Percentiles rank a stretch among this genome's conserved stretches.
Conservation (phyloP, 1,140 invertebrate species). For the Ladona fulva region DNA sequence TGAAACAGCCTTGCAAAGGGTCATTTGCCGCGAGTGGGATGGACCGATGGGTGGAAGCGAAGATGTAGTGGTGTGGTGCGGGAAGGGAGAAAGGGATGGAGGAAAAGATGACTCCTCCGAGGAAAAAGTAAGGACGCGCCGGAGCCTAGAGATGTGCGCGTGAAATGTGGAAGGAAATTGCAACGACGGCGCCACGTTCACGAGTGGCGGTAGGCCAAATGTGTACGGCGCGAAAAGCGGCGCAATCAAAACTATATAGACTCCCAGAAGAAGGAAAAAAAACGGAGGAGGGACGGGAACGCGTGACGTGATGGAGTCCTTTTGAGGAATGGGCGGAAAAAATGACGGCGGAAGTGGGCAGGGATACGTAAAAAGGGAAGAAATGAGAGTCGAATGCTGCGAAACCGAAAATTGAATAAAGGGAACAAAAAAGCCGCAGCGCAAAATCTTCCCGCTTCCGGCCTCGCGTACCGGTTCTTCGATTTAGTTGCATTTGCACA, state of each 20-base stretch:
- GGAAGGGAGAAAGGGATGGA: slow-evolving; percentile 24
- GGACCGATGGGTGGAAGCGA: slow-evolving; percentile 24
- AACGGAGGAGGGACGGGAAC: not conserved
- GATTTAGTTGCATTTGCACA: no score
- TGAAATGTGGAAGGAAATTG: no score
- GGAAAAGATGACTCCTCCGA: slow-evolving; percentile 14
- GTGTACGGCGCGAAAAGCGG: slow-evolving; percentile 35
- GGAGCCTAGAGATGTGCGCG: slow-evolving; percentile 21
- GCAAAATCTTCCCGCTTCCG: no score
- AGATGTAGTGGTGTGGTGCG: slow-evolving; percentile 22
- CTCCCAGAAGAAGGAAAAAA: not conserved
- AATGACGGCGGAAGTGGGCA: not conserved
- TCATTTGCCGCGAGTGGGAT: not conserved
- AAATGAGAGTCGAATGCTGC: not conserved
- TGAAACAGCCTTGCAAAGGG: slow-evolving; percentile 11
- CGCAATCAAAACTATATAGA: slow-evolving; percentile 28
- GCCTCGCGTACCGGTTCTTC: no score
- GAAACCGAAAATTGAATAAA: not conserved
- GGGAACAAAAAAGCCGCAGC: no score
- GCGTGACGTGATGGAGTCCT: not conserved
- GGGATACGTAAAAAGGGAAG: not conserved
- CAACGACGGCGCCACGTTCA: slow-evolving; percentile 30
- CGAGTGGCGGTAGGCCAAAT: slow-evolving; percentile 13
- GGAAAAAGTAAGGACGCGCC: slow-evolving; percentile 26
- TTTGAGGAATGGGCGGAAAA: not conserved